A percentile compares a stretch with the other conserved stretches of the same genome.
Evolutionary conservation across 2,113 vertebrate species (phyloP).

Genomic region (Pachypanchax playfairii): DNA sequence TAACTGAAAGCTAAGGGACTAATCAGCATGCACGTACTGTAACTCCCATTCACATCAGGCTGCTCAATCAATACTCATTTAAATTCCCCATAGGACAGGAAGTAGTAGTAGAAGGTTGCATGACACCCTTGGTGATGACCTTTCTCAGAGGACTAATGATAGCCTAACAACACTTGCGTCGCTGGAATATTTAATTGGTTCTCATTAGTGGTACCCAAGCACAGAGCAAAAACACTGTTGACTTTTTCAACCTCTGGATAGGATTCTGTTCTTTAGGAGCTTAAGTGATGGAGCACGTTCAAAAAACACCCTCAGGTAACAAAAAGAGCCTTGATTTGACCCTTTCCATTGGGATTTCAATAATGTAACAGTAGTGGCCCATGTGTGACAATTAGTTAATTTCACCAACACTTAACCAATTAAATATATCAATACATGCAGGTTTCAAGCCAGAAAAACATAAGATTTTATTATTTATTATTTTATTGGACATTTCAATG

Average conservation of each 20-base stretch:
- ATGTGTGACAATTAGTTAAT: too few species aligned
- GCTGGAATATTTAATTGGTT: conserved; percentile 45
- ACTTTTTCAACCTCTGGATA: conserved; percentile 30
- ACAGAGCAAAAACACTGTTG: conserved; percentile 5
- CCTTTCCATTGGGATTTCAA: background rate
- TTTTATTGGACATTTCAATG: background rate
- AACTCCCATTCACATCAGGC: conserved; percentile 24
- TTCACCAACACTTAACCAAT: too few species aligned
- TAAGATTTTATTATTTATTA: background rate
- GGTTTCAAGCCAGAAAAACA: too few species aligned
- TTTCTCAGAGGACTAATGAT: conserved; percentile 48
- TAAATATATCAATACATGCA: too few species aligned
- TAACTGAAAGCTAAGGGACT: conserved; percentile 2
- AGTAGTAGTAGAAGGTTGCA: conserved; percentile 41
- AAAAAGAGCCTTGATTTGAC: background rate
- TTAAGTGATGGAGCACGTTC: conserved; percentile 8
- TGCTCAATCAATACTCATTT: conserved; percentile 52
- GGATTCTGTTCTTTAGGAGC: conserved; percentile 22
- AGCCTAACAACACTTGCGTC: conserved; percentile 19
- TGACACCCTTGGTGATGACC: conserved; percentile 55
- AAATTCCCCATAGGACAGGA: conserved; percentile 30
- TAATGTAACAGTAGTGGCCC: background rate
- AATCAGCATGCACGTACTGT: conserved; percentile 17
- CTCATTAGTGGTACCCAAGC: conserved; percentile 40
- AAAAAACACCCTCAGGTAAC: background rate